These are phyloP conservation scores for Shargacucullia verbasci DNA, from an alignment of 2,888 invertebrate genomes.

Conservation along the genomic window DNA sequence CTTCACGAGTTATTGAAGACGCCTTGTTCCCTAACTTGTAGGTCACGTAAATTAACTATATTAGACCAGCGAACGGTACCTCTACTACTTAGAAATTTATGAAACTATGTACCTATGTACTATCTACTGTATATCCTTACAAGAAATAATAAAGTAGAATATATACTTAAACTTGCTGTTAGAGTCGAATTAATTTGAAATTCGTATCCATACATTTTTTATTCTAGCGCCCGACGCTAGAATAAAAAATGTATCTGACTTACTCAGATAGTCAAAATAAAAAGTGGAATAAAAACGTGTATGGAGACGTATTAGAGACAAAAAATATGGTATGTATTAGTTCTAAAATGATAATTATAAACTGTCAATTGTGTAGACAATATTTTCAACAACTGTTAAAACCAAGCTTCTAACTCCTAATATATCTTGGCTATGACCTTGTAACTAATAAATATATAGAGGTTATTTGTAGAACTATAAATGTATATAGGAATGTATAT, in stretches of 20 bases:
- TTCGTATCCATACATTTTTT: slow-evolving; percentile 12
- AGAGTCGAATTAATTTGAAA: slow-evolving; percentile 6
- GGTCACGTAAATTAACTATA: slow-evolving; percentile 22
- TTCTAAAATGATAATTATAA: slow-evolving; percentile 48
- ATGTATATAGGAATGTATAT: slow-evolving; percentile 55
- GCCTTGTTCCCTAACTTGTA: slow-evolving; percentile 21
- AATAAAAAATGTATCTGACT: too few relatives aligned
- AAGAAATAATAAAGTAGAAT: slow-evolving; percentile 21
- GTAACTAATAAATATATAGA: slow-evolving; percentile 40
- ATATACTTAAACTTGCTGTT: slow-evolving; percentile 33
- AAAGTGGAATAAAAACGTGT: not conserved
- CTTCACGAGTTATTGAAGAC: slow-evolving; percentile 1
- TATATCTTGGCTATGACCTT: slow-evolving; percentile 43
- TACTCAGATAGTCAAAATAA: slow-evolving; percentile 1
- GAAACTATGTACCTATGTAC: slow-evolving; percentile 22
- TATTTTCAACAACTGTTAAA: slow-evolving; percentile 65
- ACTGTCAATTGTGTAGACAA: slow-evolving; percentile 85
- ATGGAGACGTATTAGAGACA: slow-evolving; percentile 13
- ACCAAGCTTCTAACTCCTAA: slow-evolving; percentile 48
- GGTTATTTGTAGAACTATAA: slow-evolving; percentile 41
- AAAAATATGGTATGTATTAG: slow-evolving; percentile 24
- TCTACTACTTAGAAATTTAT: slow-evolving; percentile 32
- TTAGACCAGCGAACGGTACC: slow-evolving; percentile 27
- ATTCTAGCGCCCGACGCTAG: not conserved
- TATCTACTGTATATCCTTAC: slow-evolving; percentile 25